Base-by-base conservation (phyloP, 2,113 vertebrate genomes). In the Elanus axillaris region DNA sequence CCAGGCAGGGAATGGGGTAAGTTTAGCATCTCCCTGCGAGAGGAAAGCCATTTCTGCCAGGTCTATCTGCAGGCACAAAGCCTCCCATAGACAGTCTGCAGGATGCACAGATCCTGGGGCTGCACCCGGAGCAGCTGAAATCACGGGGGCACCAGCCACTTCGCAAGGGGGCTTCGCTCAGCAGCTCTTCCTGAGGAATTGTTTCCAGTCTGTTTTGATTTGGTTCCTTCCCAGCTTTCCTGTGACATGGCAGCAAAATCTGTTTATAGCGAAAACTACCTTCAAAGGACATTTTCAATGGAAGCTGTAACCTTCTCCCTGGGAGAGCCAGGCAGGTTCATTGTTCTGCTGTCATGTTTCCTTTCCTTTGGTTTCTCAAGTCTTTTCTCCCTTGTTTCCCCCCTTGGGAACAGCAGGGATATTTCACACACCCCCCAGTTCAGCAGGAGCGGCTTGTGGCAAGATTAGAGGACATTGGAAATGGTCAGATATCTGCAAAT, bases 161-260 rank as follows among this genome's bases (percentile, higher is more conserved):
- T 93, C 4, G 76, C 95, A 94, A 94, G 84, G 88, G 66, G 73
- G 76, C 71, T 94, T 76, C 86, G 89, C 81, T 91, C 80, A 3
- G 91, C 89, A 95, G 96, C 80, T 87, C 89, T 97, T 97, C 96
- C 96, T 94, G 96, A 94, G 86, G 94, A 94, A 97, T 95, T 97
- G 96, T 97, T 95, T 94, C 80, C 93, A 97, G 94, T 53, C 91
- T 87, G 74, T 95, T 96, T 95, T 95, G 86, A 96, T 84, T 97
- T 95, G 94, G 93, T 94, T 95, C 95, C 93, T 97, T 97, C 94
- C 96, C 95, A 94, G 93, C 94, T 97, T 97, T 97, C 97, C 97
- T 97, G 96, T 96, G 88, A 95, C 93, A 96, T 91, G 94, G 91
- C 91, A 95, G 88, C 94, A 94, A 95, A 95, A 97, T 94, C 96